Base-by-base conservation (phyloP, 92 coral and sea anemone genomes). In the Anthopleura xanthogrammica region DNA sequence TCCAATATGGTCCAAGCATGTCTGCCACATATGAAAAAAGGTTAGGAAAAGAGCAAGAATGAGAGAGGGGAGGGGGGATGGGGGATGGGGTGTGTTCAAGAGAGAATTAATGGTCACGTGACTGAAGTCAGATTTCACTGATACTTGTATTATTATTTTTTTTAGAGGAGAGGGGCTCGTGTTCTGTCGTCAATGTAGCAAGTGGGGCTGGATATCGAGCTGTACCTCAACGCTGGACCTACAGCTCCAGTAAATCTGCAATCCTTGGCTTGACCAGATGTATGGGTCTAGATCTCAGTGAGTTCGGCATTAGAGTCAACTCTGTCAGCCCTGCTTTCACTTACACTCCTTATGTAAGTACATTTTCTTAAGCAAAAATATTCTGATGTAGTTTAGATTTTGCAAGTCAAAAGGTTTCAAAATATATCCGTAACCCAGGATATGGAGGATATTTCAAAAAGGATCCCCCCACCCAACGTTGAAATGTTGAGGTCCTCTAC, bases 1-100 rank as follows among this genome's bases (percentile, higher is more conserved):
- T 80, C 91, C 29, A 88, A 88, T 85, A 88, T 88, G 91, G 91
- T 88, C 16, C 91, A 88, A 76, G 88, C 91, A 6, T 88, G 91
- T 46, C 79, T 84, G 19, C 88, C 91, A 11, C 82, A 84, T 72
- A 88, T 88, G 91, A 79, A 85, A 43, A 84, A 75, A 40, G 85
- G 91, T 88, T 57, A 72, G 85, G 5, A 46, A 9, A 9, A 46
- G 50, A 5, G 5, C 5, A 5, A 5, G 50, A 46, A 14, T 2
- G 19, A 57, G 64, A 57, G 4, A 57, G 58, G 16, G 36, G 36
- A 29, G 36, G 36, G 36, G 36, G 1, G 36, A 29, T 29, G n/a
- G n/a, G n/a, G n/a, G n/a, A n/a, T 29, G 36, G 36, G 58, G 58
- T 29, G 36, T 29, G 36, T 29, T 29, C 36, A 29, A 29, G 36